Base-by-base conservation (phyloP, 1,140 invertebrate species). In the Acromyrmex heyeri region DNA sequence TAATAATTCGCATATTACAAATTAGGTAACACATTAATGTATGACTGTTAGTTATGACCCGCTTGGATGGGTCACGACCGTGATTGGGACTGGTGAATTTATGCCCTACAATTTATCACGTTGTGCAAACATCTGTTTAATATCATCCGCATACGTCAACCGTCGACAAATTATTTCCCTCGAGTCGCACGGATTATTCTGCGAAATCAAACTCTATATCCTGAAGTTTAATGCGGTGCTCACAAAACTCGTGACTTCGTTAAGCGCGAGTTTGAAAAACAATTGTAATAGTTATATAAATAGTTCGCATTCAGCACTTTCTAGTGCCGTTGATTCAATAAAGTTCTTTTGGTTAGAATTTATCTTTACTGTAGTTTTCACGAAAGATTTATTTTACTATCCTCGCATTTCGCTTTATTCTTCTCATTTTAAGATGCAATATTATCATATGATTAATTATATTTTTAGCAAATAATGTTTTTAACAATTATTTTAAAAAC, bases 101-200 rank as follows among this genome's bases (percentile, higher is more conserved):
- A 82, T 48, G 78, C 61, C 24, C 38, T 48, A 73, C 69, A 73
- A 59, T 82, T 82, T 82, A 73, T 82, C 79, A 73, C 38, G 34
- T 82, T 67, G 67, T 48, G 38, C 79, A 73, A 82, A 82, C 79
- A 73, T 82, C 79, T 73, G 67, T 48, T 82, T 73, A 82, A 82
- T 73, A 82, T 82, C 67, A 61, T 38, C 67, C 55, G 50, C 78
- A 72, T 72, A 57, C 48, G 78, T 82, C 79, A 73, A 48, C 53
- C 69, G 69, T n/a, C 79, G 79, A 72, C 79, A 73, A 59, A 73
- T 82, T 82, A 82, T 62, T 73, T 73, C 79, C 53, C 67, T 59
- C 69, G 44, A 65, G 48, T 65, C 18, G 34, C 21, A 44, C n/a
- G 5, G 38, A 73, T 82, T 30, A 73, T 61, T 73, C 79, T 7